Base-by-base conservation (phyloP, 2,888 invertebrate genomes). In the Oscheius sp. region DNA sequence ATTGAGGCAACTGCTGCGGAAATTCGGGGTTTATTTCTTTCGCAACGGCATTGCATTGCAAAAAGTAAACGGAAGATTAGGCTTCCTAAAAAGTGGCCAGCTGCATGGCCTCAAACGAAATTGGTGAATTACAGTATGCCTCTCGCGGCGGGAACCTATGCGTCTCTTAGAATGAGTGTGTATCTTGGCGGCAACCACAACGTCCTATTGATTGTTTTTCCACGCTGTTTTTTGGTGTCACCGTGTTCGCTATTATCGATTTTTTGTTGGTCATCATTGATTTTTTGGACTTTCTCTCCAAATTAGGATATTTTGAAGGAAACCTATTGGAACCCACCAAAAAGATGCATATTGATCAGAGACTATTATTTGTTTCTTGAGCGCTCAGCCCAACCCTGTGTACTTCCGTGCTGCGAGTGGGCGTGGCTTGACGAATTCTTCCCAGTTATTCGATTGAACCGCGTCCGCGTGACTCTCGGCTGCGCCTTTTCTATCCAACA, bases 401-500 rank as follows among this genome's bases (percentile, higher is more conserved):
- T 65, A 39, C 50, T 50, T 61, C 61, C 61, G 67, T 33, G 45
- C 34, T 39, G 65, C 39, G 50, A 25, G 69, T 52, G 61, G 67
- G 70, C 74, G 71, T 64, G 68, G 71, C 71, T 65, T 71, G 71
- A 74, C 70, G 71, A 57, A 46, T 66, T 66, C 66, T 66, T 66
- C 66, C 45, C 66, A 66, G 57, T 66, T 66, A 66, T 66, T 71
- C 71, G 69, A 68, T 74, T 71, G 71, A 57, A 69, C 63, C 58
- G 57, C 66, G 61, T 61, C 57, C 63, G 55, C 46, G 57, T 66
- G 63, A 64, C 67, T 70, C 53, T 65, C 45, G 37, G 64, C 55
- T 50, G 53, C 52, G 33, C 65, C 50, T 34, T 70, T 55, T 31
- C 46, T 48, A 65, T 70, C 70, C 45, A n/a, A 42, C 42, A 15